Conservation (phyloP, 2,888 invertebrate species). For the Amiota communis region DNA sequence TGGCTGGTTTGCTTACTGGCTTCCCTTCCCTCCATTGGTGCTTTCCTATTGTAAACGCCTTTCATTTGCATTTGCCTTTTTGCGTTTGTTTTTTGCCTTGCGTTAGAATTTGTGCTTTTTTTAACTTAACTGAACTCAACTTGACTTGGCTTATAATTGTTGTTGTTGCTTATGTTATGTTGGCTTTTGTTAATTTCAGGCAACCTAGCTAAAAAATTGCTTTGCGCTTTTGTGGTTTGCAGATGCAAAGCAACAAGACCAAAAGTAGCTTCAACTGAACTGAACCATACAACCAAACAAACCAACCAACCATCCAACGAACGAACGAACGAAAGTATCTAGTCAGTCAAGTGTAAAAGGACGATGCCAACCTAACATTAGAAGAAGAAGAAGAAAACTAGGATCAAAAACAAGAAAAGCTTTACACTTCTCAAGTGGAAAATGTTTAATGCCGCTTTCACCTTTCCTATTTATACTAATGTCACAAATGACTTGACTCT, state of each 20-base stretch:
- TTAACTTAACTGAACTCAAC: constrained; percentile 5
- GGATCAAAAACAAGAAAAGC: constrained; percentile 34
- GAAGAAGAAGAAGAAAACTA: constrained; percentile 1
- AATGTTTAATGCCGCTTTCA: constrained; percentile 61
- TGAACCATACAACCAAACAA: constrained; percentile 39
- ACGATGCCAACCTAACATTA: background rate
- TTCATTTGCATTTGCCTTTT: constrained; percentile 5
- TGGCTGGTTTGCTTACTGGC: background rate
- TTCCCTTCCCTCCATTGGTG: background rate
- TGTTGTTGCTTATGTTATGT: constrained; percentile 13
- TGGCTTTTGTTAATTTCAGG: constrained; percentile 52
- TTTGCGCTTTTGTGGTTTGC: constrained; percentile 61
- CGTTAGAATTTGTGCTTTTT: background rate
- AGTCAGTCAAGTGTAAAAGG: constrained; percentile 13
- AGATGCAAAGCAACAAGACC: constrained; percentile 46
- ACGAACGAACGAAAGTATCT: background rate
- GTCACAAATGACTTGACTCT: constrained; percentile 42
- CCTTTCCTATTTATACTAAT: constrained; percentile 52
- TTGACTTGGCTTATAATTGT: constrained; percentile 26
- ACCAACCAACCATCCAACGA: too few species aligned
- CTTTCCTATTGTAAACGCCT: background rate
- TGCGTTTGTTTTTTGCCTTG: background rate
- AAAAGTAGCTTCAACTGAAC: constrained; percentile 36
- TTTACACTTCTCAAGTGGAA: constrained; percentile 66
- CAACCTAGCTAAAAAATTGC: constrained; percentile 48